Evolutionary conservation across 37 sponge, comb jelly and placozoan species (phyloP).

Genomic region (Aphrocallistes beatrix): DNA sequence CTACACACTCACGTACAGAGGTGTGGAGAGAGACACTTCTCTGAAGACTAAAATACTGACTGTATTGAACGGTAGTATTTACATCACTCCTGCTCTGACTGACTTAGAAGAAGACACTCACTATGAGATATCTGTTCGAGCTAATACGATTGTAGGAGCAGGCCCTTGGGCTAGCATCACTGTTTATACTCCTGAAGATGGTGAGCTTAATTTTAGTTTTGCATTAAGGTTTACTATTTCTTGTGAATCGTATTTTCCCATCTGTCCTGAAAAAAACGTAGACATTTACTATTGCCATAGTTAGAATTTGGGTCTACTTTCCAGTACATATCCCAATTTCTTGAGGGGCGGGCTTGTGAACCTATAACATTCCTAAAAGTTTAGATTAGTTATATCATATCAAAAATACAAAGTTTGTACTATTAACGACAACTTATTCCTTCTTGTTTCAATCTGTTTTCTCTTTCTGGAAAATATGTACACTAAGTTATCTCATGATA

Average conservation of each 20-base stretch:
- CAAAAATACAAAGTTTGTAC: too few relatives aligned
- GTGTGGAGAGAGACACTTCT: background rate
- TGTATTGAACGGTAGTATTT: background rate
- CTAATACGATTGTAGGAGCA: conserved; percentile 8
- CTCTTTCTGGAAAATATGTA: too few relatives aligned
- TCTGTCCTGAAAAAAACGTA: background rate
- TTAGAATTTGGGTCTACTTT: background rate
- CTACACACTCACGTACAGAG: background rate
- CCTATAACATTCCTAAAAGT: background rate
- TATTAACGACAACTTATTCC: too few relatives aligned
- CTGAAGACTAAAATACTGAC: background rate
- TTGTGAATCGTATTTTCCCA: background rate
- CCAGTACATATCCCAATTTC: background rate
- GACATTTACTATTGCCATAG: too few relatives aligned
- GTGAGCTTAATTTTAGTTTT: too few relatives aligned
- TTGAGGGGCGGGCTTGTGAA: too few relatives aligned
- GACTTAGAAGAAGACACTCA: conserved; percentile 4
- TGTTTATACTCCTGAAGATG: conserved; percentile 3
- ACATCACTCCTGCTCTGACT: conserved; percentile 19
- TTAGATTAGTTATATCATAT: too few relatives aligned
- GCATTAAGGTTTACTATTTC: background rate
- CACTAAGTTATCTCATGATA: too few relatives aligned
- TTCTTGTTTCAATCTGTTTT: too few relatives aligned
- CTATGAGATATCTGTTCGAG: conserved; percentile 10
- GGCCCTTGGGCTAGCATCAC: background rate